A percentile compares a stretch with the other conserved stretches of the same genome.
These are phyloP conservation scores for Mactra quadrangularis DNA, from an alignment of 1,140 invertebrate species.

Conservation along the genomic window DNA sequence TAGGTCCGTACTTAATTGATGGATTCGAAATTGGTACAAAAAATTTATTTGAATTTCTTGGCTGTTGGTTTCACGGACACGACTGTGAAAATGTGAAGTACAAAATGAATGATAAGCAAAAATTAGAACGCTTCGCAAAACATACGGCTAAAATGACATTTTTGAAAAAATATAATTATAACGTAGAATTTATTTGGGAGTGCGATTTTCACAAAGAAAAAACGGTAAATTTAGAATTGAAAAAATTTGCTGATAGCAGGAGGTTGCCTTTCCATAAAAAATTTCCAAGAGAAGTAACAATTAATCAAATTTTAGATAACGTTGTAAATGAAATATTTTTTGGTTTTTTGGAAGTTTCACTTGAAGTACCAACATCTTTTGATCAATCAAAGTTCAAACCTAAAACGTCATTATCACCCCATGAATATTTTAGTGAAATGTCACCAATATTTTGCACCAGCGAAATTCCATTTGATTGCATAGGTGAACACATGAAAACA, in stretches of 20 bases:
- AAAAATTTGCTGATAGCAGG: conserved; percentile 21
- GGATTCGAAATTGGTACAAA: background rate
- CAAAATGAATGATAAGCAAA: background rate
- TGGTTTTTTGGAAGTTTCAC: conserved; percentile 39
- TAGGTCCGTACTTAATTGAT: conserved; percentile 8
- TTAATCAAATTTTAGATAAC: conserved; percentile 36
- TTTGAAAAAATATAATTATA: conserved; percentile 1
- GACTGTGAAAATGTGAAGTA: conserved; percentile 10
- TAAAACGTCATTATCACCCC: conserved; percentile 47
- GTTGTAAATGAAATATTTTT: conserved; percentile 9
- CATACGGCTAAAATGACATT: conserved; percentile 15
- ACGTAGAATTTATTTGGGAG: conserved; percentile 47
- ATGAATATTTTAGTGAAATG: conserved; percentile 61
- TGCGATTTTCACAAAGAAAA: conserved; percentile 26
- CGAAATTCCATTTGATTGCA: conserved; percentile 53
- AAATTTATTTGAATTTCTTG: conserved; percentile 44
- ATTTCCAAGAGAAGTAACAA: too few species aligned
- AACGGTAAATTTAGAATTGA: background rate
- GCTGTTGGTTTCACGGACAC: conserved; percentile 64
- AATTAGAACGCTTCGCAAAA: background rate
- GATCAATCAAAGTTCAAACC: conserved; percentile 23
- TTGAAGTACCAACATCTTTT: conserved; percentile 50
- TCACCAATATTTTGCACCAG: conserved; percentile 59
- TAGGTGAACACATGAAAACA: conserved; percentile 64
- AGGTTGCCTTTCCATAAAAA: background rate